A percentile compares a stretch with the other conserved stretches of the same genome.
phyloP scores from a whole-genome alignment of 2,888 invertebrate species.

The Platycheirus rosarum region DNA sequence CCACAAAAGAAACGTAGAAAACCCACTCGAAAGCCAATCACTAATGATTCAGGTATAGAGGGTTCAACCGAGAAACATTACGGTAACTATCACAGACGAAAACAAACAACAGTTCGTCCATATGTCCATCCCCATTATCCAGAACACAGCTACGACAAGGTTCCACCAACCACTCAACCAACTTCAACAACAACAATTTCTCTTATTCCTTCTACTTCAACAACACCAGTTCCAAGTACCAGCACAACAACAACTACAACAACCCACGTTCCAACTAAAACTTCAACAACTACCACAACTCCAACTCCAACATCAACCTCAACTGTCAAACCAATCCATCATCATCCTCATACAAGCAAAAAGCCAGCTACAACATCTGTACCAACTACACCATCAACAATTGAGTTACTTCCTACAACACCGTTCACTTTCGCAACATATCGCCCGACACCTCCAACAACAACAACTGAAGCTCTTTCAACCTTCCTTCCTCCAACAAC shows the following conservation, averaged over 20 bases:
- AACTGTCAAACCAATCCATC: conserved; percentile 17
- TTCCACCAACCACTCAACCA: conserved; percentile 3
- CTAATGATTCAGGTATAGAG: conserved; percentile 22
- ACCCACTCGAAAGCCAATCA: conserved; percentile 54
- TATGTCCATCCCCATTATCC: neutral
- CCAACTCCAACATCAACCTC: conserved; percentile 56
- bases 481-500: conserved; percentile 24
- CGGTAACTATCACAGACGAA: conserved; percentile 39
- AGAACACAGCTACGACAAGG: conserved; percentile 19
- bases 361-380: conserved; percentile 53
- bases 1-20: conserved; percentile 65
- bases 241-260: conserved; percentile 28
- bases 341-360: conserved; percentile 22
- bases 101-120: conserved; percentile 46
- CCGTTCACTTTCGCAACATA: conserved; percentile 69
- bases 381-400: conserved; percentile 52
- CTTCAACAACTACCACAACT: conserved; percentile 45
- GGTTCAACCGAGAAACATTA: conserved; percentile 54
- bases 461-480: conserved; percentile 45
- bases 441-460: conserved; percentile 66
- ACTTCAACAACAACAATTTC: conserved; percentile 9
- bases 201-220: conserved; percentile 48
- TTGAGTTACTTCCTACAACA: conserved; percentile 51
- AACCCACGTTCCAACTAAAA: conserved; percentile 29
- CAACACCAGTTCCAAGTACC: conserved; percentile 28